Evolutionary conservation across 2,797 vertebrate species (phyloP), one percentile per base, ranked within the genome.

Genomic region (Apogon talboti): DNA sequence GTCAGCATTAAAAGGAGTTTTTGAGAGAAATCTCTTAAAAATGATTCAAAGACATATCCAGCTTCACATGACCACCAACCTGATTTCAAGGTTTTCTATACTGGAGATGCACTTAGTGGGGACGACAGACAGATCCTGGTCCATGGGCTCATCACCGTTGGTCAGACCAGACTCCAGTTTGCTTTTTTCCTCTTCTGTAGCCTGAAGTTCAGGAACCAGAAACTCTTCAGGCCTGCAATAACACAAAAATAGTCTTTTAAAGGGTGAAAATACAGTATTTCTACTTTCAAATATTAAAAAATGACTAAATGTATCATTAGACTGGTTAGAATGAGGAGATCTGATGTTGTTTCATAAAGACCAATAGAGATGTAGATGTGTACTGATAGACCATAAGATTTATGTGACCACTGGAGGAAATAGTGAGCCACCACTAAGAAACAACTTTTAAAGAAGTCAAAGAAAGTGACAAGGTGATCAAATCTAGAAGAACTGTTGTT

Each of bases 151-250:
- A 13, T 99, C 97, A 47, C 98, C 97, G 28, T 98, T 99, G 48
- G 95, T 95, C 88, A 99, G 79, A 52, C 97, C 96, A 11, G 95
- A 95, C 53, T 99, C 98, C 83, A 98, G 82, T 86, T 99, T 99
- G 90, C 76, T 98, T 87, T 99, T 99, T 89, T 99, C 98, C 86
- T 99, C 98, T 86, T 99, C 98, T 65, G 96, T 97, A 82, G 96
- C 96, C 84, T 98, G 98, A 61, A 99, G 95, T 71, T 99, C 98
- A 46, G 98, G 98, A 86, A 99, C 97, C 71, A 99, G 93, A 89
- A 99, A 99, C 72, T 99, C 98, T 71, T 99, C 98, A 5, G 97
- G 94, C 84, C 98, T 99, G 88, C 74, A 76, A 75, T 73, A 82
- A 6, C 11, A 60, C 21, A 60, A 50, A 2, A 55, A 11, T 1